phyloP scores from a whole-genome alignment of 2,888 invertebrate species.

The Tiliacea aurago region DNA sequence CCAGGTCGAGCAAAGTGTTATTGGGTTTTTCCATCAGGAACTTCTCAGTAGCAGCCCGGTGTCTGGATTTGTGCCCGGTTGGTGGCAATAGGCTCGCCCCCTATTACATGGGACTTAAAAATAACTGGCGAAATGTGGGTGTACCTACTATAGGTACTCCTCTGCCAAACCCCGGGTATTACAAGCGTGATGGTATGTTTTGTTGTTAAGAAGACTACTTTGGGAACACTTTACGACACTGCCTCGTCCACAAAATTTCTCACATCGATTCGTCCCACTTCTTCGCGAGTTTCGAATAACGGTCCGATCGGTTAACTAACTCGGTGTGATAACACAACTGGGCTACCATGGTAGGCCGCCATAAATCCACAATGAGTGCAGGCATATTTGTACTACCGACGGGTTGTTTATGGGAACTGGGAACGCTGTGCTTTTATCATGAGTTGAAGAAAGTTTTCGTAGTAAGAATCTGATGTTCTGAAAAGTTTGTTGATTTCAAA shows the following conservation, averaged over 20 bases:
- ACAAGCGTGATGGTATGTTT: too few species aligned
- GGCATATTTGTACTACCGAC: conserved; percentile 46
- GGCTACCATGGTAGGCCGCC: conserved; percentile 62
- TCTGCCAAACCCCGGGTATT: too few species aligned
- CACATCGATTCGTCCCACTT: conserved; percentile 66
- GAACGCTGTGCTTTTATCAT: background rate
- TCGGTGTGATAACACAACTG: conserved; percentile 70
- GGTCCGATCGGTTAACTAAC: conserved; percentile 66
- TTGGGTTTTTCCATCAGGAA: too few species aligned
- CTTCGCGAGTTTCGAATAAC: conserved; percentile 69
- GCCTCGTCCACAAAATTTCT: conserved; percentile 55
- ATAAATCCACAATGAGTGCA: conserved; percentile 52
- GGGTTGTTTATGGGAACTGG: conserved; percentile 32
- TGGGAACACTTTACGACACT: background rate
- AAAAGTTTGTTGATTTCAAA: background rate
- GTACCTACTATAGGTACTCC: too few species aligned
- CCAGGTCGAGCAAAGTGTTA: too few species aligned
- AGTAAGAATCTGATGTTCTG: background rate
- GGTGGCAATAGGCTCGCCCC: too few species aligned
- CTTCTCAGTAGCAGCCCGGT: too few species aligned
- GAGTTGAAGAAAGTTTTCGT: conserved; percentile 1
- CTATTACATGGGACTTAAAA: too few species aligned
- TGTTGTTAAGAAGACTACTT: too few species aligned
- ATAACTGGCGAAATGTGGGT: too few species aligned
- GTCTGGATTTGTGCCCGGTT: too few species aligned